Conservation (phyloP, 2,113 vertebrate species). For the Thymallus thymallus region DNA sequence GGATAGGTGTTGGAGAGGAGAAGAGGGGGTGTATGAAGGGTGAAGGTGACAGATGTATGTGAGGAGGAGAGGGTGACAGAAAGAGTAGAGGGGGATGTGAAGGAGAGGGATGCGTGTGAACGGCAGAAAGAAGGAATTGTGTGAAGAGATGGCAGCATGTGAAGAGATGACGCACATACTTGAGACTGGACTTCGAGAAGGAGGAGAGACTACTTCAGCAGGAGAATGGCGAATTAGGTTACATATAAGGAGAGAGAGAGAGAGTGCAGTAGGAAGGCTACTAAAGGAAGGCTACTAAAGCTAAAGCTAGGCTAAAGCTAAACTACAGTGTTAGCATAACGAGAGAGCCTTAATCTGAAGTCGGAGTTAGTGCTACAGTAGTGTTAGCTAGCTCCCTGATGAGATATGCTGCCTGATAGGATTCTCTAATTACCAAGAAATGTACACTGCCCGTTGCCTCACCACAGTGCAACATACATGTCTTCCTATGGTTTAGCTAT, state of each 20-base stretch:
- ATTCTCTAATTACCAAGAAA: slow-evolving; percentile 40
- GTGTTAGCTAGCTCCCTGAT: background rate
- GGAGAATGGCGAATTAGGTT: too few relatives aligned
- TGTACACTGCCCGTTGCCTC: slow-evolving; percentile 15
- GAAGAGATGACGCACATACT: too few relatives aligned
- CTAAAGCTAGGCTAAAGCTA: background rate
- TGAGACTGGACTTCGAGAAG: too few relatives aligned
- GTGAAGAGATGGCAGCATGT: too few relatives aligned
- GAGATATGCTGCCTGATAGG: slow-evolving; percentile 36
- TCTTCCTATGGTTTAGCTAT: slow-evolving; percentile 36
- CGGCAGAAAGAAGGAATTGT: background rate
- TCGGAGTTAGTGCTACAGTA: background rate
- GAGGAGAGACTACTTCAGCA: too few relatives aligned
- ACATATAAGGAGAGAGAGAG: background rate
- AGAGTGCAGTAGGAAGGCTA: background rate
- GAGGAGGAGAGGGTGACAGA: background rate
- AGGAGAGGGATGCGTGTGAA: slow-evolving; percentile 7
- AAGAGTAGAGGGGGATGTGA: background rate
- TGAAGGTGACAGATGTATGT: background rate
- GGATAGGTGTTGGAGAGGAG: background rate
- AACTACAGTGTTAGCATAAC: background rate
- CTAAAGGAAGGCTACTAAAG: too few relatives aligned
- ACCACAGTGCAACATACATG: slow-evolving; percentile 15
- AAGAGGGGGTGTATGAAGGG: background rate
- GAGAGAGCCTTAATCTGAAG: background rate